Percentiles rank a stretch among this genome's conserved stretches.
Evolutionary conservation across 1,140 invertebrate species (phyloP).

Genomic region (Diorhabda elongata): DNA sequence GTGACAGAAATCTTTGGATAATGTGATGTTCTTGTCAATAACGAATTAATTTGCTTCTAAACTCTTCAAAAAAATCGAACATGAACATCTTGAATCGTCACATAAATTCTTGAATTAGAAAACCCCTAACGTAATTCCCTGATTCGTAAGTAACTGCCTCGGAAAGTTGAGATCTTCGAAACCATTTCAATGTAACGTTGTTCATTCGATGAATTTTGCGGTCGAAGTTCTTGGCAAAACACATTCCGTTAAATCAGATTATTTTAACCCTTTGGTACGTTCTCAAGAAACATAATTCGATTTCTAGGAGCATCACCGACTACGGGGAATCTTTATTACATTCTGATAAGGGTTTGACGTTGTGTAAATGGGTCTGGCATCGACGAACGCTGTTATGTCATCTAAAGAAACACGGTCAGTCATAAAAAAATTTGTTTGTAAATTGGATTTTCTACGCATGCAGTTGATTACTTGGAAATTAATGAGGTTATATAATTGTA

Average conservation of each 20-base stretch:
- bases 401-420: neutral
- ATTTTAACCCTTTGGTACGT: neutral
- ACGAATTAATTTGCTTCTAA: neutral
- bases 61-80: neutral
- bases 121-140: too few relatives aligned
- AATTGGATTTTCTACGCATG: neutral
- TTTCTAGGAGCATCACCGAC: neutral
- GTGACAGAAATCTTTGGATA: neutral
- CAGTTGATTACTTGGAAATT: neutral
- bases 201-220: too few relatives aligned
- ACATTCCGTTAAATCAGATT: neutral
- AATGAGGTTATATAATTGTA: too few relatives aligned
- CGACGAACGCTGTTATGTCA: neutral
- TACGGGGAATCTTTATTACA: conserved; percentile 3
- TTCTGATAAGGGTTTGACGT: conserved; percentile 12
- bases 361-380: neutral
- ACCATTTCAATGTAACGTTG: too few relatives aligned
- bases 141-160: too few relatives aligned
- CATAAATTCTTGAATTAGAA: too few relatives aligned
- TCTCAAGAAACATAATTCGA: neutral
- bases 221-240: neutral
- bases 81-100: too few relatives aligned
- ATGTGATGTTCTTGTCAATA: neutral
- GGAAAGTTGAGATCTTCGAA: too few relatives aligned
- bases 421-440: neutral